Base-by-base conservation (phyloP, 2,113 vertebrate genomes). In the Menura novaehollandiae region DNA sequence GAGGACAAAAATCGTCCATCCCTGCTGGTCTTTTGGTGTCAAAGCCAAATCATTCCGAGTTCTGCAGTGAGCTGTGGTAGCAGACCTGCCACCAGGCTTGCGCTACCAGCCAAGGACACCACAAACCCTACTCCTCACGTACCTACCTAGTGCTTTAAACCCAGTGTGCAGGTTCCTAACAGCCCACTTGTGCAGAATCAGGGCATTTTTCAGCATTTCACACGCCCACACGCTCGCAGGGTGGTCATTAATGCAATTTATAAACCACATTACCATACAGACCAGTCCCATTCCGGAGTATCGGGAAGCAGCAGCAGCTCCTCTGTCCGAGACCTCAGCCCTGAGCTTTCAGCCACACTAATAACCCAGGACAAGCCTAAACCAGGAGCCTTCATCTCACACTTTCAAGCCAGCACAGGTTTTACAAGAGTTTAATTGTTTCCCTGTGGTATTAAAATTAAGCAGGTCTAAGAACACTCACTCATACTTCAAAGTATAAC, bases 351-450 rank as follows among this genome's bases (percentile, higher is more conserved):
- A 78, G 18, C 60, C 59, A 44, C 72, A 32, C 66, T 0, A 17
- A 11, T 7, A 35, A 46, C 59, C 13, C 17, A 15, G 47, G 35
- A 94, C 62, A 62, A 89, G 58, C 69, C 53, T 27, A 60, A 85
- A 88, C 53, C 63, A 75, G 59, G 49, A 85, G 83, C 81, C 46
- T 92, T 43, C 28, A 66, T 51, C 37, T 6, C 1, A 0, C 7
- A 3, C 60, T 86, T 80, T 90, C 89, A 80, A 74, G 87, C 43
- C 55, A 32, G 78, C 82, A 68, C 85, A 89, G 71, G 75, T 71
- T 88, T 95, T 90, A 93, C 60, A 35, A 67, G 89, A 64, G 23
- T 62, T 83, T 85, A 90, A 95, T 68, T 63, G 79, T 27, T 89
- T 67, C 68, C 85, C 79, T 27, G n/a, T 55, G 79, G 79, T 71